These are phyloP conservation scores for Phocoena sinus DNA, from an alignment of 2,113 vertebrate genomes.

Conservation along the genomic window DNA sequence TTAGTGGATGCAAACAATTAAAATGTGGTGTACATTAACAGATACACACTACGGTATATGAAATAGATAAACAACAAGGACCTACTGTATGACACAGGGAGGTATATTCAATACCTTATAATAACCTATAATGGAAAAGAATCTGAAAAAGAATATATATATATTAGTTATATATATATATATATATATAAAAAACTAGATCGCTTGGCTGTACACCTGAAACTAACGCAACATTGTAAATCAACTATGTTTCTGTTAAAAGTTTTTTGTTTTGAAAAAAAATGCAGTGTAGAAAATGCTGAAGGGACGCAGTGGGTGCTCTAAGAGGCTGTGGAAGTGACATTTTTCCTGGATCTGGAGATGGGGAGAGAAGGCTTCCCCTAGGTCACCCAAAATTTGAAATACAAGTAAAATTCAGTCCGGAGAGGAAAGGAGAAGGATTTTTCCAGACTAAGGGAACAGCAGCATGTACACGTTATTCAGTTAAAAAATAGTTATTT, in stretches of 20 bases:
- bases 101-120: neutral
- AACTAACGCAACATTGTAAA: neutral
- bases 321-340: neutral
- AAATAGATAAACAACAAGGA: neutral
- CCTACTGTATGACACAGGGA: neutral
- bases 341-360: neutral
- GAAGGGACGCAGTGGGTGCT: rapidly evolving
- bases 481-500: neutral
- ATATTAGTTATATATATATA: neutral
- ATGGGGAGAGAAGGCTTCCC: neutral
- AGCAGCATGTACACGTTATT: too few relatives aligned
- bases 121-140: neutral
- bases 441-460: neutral
- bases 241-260: neutral
- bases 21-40: neutral
- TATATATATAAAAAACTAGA: neutral
- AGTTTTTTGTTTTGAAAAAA: neutral
- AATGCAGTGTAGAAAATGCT: neutral
- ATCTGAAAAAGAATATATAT: neutral
- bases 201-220: neutral
- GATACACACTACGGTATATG: neutral
- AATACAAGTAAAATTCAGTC: neutral
- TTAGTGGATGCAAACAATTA: neutral
- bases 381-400: neutral
- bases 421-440: neutral